phyloP scores from a whole-genome alignment of 2,113 vertebrate species.

The Corythornis madagascariensis region DNA sequence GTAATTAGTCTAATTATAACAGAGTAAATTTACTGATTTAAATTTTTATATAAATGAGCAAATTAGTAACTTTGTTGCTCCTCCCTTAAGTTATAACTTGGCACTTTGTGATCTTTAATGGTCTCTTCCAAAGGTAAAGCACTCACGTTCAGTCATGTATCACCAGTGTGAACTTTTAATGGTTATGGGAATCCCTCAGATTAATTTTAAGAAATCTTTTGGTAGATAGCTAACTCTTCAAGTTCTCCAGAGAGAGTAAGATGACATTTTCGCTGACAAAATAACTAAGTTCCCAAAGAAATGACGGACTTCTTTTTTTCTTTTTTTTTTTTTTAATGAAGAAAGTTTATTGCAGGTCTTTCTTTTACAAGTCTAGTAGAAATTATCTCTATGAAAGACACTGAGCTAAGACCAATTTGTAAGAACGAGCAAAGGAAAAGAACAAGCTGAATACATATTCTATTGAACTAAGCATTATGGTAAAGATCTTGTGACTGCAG shows the following conservation, averaged over 20 bases:
- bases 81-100: neutral
- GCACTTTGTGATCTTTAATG: neutral
- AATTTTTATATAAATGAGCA: too few species aligned
- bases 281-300: neutral
- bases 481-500: slow-evolving; percentile 25
- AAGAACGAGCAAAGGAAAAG: slow-evolving; percentile 58
- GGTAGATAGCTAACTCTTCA: neutral
- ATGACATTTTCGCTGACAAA: neutral
- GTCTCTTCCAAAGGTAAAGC: neutral
- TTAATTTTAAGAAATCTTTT: neutral
- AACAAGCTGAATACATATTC: slow-evolving; percentile 53
- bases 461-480: slow-evolving; percentile 49
- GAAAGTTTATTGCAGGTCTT: slow-evolving; percentile 80
- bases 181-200: neutral
- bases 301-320: slow-evolving; percentile 6
- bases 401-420: slow-evolving; percentile 39
- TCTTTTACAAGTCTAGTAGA: slow-evolving; percentile 74
- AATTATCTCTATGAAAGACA: slow-evolving; percentile 75
- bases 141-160: neutral
- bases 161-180: neutral
- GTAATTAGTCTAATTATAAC: too few species aligned
- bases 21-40: too few species aligned
- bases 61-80: neutral
- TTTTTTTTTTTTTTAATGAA: slow-evolving; percentile 55
- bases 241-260: neutral